A percentile compares a stretch with the other conserved stretches of the same genome.
phyloP scores from a whole-genome alignment of 2,888 invertebrate genomes.

The Tenthredo notha region DNA sequence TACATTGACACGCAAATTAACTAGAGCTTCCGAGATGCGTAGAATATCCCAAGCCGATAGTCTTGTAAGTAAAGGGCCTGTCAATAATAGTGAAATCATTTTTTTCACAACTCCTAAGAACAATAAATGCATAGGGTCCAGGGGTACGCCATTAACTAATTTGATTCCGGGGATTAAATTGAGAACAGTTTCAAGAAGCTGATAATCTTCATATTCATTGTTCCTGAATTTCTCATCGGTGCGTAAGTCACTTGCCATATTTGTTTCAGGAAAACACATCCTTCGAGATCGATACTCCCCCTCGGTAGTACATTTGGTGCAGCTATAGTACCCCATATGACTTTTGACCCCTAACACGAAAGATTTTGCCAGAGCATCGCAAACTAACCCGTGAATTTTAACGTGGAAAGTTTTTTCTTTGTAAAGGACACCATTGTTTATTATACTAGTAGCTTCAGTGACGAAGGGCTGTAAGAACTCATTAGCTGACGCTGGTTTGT shows the following conservation, averaged over 20 bases:
- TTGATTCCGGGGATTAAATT: conserved; percentile 17
- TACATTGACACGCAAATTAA: conserved; percentile 50
- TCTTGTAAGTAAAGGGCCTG: conserved; percentile 48
- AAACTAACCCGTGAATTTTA: too few relatives aligned
- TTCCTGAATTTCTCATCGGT: too few relatives aligned
- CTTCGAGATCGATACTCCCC: too few relatives aligned
- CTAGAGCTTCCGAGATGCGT: conserved; percentile 38
- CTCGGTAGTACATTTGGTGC: too few relatives aligned
- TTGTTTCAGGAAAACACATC: too few relatives aligned
- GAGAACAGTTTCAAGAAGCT: not conserved
- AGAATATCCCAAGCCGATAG: conserved; percentile 45
- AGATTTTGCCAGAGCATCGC: too few relatives aligned
- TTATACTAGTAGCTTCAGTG: not conserved
- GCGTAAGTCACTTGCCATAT: too few relatives aligned
- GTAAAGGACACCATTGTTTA: not conserved
- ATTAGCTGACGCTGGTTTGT: too few relatives aligned
- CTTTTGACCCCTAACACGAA: too few relatives aligned
- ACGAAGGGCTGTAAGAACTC: not conserved
- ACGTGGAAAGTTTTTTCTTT: not conserved
- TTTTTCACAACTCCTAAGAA: conserved; percentile 60
- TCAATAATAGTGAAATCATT: conserved; percentile 55
- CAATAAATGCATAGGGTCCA: conserved; percentile 40
- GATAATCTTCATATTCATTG: conserved; percentile 6
- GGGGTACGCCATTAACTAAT: not conserved
- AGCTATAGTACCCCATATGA: not conserved